phyloP scores from a whole-genome alignment of 2,888 invertebrate species.

The Podotricha telesiphe region DNA sequence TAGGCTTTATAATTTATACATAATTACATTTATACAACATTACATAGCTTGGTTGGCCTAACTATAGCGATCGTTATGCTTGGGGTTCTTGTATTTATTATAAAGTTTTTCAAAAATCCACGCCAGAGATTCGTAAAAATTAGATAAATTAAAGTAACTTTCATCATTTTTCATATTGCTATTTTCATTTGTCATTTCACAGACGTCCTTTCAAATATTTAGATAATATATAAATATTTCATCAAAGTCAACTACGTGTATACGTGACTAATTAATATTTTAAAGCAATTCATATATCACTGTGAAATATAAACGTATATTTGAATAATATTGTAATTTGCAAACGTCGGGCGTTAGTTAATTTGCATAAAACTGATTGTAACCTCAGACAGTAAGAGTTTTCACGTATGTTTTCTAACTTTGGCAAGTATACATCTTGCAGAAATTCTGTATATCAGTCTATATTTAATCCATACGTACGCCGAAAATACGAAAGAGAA shows the following conservation, averaged over 20 bases:
- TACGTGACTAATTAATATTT: conserved; percentile 37
- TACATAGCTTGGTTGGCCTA: too few relatives aligned
- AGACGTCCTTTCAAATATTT: background rate
- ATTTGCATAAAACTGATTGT: conserved; percentile 60
- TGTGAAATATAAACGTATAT: conserved; percentile 55
- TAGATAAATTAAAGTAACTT: too few relatives aligned
- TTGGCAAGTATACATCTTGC: conserved; percentile 34
- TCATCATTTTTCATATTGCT: background rate
- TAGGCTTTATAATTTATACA: too few relatives aligned
- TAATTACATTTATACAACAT: too few relatives aligned
- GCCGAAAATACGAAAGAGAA: too few relatives aligned
- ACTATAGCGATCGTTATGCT: too few relatives aligned
- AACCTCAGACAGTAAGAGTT: conserved; percentile 47
- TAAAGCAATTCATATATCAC: conserved; percentile 11
- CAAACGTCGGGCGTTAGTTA: conserved; percentile 50
- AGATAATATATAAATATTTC: background rate
- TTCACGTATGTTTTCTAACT: conserved; percentile 50
- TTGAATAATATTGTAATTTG: conserved; percentile 69
- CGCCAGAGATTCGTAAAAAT: too few relatives aligned
- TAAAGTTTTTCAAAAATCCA: too few relatives aligned
- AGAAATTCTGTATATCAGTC: conserved; percentile 1
- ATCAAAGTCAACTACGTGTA: conserved; percentile 19
- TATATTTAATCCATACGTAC: background rate
- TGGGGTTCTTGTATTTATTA: too few relatives aligned
- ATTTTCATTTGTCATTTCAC: background rate